A percentile compares a stretch with the other conserved stretches of the same genome.
These are phyloP conservation scores for Drosophila leontia DNA, from an alignment of 1,140 invertebrate genomes.

Conservation along the genomic window DNA sequence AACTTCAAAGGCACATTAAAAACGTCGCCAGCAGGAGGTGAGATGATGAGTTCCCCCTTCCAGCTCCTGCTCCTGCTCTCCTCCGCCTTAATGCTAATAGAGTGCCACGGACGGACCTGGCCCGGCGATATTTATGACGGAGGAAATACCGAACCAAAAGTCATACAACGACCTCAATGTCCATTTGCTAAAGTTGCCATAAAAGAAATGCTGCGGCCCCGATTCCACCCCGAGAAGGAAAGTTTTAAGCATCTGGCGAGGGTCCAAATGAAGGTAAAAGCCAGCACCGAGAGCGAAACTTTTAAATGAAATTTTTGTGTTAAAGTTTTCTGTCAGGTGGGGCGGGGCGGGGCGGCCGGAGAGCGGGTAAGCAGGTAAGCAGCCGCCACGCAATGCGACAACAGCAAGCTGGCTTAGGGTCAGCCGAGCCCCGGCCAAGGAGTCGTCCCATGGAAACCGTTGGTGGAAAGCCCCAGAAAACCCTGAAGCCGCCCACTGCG, in stretches of 20 bases:
- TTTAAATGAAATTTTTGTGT: slow-evolving; percentile 83
- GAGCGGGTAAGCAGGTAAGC: slow-evolving; percentile 21
- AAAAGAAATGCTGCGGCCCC: slow-evolving; percentile 53
- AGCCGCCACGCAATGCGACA: slow-evolving; percentile 33
- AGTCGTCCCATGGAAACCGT: slow-evolving; percentile 13
- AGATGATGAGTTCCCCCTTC: background rate
- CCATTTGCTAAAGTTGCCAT: slow-evolving; percentile 76
- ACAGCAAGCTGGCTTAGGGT: slow-evolving; percentile 69
- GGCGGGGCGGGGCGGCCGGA: slow-evolving; percentile 46
- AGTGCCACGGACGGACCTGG: slow-evolving; percentile 38
- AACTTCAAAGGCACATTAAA: slow-evolving; percentile 45
- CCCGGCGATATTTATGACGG: slow-evolving; percentile 67
- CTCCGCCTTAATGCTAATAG: slow-evolving; percentile 63
- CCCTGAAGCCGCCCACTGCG: slow-evolving; percentile 20
- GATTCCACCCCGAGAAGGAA: slow-evolving; percentile 5
- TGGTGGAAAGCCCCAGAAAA: slow-evolving; percentile 4
- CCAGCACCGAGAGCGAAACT: slow-evolving; percentile 66
- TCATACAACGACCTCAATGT: slow-evolving; percentile 75
- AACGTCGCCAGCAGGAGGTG: slow-evolving; percentile 33
- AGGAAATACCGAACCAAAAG: slow-evolving; percentile 55
- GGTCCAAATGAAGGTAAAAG: slow-evolving; percentile 50
- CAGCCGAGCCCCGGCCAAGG: slow-evolving; percentile 40
- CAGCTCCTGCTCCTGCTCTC: background rate
- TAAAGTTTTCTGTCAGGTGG: slow-evolving; percentile 80
- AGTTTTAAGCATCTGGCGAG: slow-evolving; percentile 71